Evolutionary conservation across 2,888 invertebrate genomes (phyloP).

Genomic region (Operophtera brumata): DNA sequence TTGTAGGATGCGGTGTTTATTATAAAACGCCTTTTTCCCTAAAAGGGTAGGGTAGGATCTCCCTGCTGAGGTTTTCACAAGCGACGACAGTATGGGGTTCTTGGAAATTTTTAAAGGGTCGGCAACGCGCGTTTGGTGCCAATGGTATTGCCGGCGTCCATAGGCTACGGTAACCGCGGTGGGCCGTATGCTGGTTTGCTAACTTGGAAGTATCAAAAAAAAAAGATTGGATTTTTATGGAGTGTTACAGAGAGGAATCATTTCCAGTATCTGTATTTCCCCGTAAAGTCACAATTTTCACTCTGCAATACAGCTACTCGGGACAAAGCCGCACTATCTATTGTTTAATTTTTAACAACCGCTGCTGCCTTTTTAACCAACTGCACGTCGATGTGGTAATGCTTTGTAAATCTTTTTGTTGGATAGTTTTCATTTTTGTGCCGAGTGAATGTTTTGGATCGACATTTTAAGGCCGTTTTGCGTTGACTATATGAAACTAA

Average conservation of each 20-base stretch:
- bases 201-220: no score
- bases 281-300: constrained; percentile 41
- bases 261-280: constrained; percentile 29
- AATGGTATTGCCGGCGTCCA: no score
- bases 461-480: not conserved
- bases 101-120: no score
- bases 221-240: no score
- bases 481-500: not conserved
- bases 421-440: constrained; percentile 9
- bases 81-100: no score
- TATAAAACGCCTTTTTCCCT: no score
- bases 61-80: no score
- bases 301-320: constrained; percentile 34
- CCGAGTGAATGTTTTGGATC: constrained; percentile 7
- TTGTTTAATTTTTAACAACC: constrained; percentile 55
- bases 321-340: constrained; percentile 51
- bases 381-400: constrained; percentile 16
- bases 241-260: not conserved
- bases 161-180: no score
- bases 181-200: no score
- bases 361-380: constrained; percentile 38
- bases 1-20: no score
- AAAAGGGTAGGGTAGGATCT: no score
- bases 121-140: no score
- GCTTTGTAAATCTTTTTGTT: constrained; percentile 32